Evolutionary conservation across 2,888 invertebrate genomes (phyloP), one percentile per base, ranked within the genome.

Genomic region (Formica aserva): DNA sequence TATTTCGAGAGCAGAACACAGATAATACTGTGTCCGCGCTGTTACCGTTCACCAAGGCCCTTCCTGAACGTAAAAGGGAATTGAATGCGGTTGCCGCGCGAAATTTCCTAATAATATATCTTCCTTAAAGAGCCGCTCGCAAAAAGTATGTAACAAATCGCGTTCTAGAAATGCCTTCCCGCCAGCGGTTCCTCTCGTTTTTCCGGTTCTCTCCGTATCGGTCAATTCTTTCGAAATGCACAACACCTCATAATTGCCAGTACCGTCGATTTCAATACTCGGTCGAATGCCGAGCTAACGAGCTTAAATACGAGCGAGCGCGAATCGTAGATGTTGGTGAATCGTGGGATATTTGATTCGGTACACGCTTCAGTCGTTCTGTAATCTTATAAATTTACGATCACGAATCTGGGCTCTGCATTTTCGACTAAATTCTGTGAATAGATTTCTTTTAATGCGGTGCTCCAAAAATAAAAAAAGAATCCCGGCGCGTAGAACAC

Each of bases 251-350:
- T 86, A 82, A 89, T 88, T 89, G 66, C 86, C 60, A n/a, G 75
- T 55, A 72, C 48, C 62, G 60, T 75, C 78, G 76, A 86, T 88
- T 85, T 87, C 85, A 78, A 85, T 83, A 82, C 75, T 69, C 57
- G 41, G 8, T 71, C 81, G 78, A 85, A 89, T 89, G 86, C 88
- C 89, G 71, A 69, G 62, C 87, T 89, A 89, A 89, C 85, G 84
- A 89, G 89, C 83, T 84, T 74, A 72, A 81, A 66, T 5, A 45
- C 45, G 35, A 60, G 22, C 85, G 52, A 85, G 82, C 77, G 84
- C 84, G 72, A 88, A 85, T 89, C 84, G 89, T 89, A 84, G 88
- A 83, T 87, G 85, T 81, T 57, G 35, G 55, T 69, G 52, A 41
- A 41, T 83, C 63, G 18, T 52, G n/a, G 15, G 1, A 77, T 80